Conservation (phyloP, 1,140 invertebrate species). For the Drosophila neocordata region DNA sequence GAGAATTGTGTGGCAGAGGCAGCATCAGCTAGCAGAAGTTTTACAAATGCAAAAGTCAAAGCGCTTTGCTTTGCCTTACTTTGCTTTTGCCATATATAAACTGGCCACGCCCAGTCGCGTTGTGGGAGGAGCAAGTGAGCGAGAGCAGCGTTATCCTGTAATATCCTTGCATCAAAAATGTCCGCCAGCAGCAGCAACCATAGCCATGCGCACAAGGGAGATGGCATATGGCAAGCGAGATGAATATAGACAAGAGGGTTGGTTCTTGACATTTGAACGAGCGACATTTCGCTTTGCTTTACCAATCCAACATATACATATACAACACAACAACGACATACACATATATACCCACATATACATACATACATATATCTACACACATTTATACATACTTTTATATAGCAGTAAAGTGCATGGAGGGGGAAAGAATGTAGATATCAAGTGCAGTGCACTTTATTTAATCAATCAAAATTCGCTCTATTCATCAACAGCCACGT, state of each 20-base stretch:
- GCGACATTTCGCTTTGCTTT: slow-evolving; percentile 71
- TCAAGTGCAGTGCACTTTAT: slow-evolving; percentile 77
- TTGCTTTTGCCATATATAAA: background rate
- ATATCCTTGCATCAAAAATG: slow-evolving; percentile 67
- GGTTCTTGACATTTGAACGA: slow-evolving; percentile 80
- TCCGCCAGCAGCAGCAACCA: slow-evolving; percentile 34
- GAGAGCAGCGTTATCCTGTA: slow-evolving; percentile 67
- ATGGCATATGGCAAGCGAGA: slow-evolving; percentile 41
- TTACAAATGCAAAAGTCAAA: slow-evolving; percentile 80
- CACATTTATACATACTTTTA: slow-evolving; percentile 10
- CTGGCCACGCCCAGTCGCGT: slow-evolving; percentile 58
- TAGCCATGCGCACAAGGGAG: slow-evolving; percentile 23
- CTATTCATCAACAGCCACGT: slow-evolving; percentile 4
- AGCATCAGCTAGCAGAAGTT: slow-evolving; percentile 53
- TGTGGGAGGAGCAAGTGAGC: slow-evolving; percentile 67
- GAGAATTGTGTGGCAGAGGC: slow-evolving; percentile 13
- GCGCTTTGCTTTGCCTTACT: slow-evolving; percentile 56
- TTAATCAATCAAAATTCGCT: slow-evolving; percentile 78
- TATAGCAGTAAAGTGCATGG: background rate
- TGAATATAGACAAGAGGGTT: slow-evolving; percentile 62
- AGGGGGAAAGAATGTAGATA: slow-evolving; percentile 20
- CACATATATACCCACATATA: slow-evolving; percentile 20
- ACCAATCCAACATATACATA: slow-evolving; percentile 16
- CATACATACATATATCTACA: slow-evolving; percentile 22
- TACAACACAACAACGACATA: slow-evolving; percentile 38